phyloP scores from a whole-genome alignment of 2,797 vertebrate species.

The Enteromius afrohamiltoni region DNA sequence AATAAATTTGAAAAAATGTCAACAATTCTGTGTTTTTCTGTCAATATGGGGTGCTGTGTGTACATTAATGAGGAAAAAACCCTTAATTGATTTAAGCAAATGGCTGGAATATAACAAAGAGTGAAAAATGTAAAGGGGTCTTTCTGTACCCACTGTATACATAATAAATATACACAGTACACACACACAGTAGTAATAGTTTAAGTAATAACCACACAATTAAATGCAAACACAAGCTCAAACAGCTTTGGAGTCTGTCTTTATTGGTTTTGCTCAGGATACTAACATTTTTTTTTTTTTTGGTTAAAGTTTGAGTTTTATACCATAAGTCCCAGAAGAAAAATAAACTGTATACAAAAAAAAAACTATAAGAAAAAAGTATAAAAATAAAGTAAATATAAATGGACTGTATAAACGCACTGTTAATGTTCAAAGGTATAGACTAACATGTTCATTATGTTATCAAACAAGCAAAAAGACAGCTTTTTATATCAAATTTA shows the following conservation, averaged over 20 bases:
- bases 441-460: conserved; percentile 43
- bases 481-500: conserved; percentile 37
- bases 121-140: no score
- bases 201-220: background rate
- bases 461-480: conserved; percentile 50
- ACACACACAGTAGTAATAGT: no score
- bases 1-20: no score
- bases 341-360: conserved; percentile 34
- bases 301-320: conserved; percentile 40
- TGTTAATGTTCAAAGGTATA: conserved; percentile 53
- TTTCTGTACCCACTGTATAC: no score
- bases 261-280: conserved; percentile 52
- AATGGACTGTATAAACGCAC: conserved; percentile 53
- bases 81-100: no score
- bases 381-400: conserved; percentile 57
- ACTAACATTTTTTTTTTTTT: conserved; percentile 44
- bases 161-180: no score
- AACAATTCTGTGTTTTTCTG: no score
- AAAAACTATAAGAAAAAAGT: conserved; percentile 46
- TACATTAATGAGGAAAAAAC: no score
- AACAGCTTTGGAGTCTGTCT: conserved; percentile 18
- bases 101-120: no score
- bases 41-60: no score
- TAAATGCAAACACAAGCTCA: conserved; percentile 17
- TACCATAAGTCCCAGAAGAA: conserved; percentile 38